phyloP scores from a whole-genome alignment of 2,797 vertebrate genomes.

The Chaenodraco wilsoni region DNA sequence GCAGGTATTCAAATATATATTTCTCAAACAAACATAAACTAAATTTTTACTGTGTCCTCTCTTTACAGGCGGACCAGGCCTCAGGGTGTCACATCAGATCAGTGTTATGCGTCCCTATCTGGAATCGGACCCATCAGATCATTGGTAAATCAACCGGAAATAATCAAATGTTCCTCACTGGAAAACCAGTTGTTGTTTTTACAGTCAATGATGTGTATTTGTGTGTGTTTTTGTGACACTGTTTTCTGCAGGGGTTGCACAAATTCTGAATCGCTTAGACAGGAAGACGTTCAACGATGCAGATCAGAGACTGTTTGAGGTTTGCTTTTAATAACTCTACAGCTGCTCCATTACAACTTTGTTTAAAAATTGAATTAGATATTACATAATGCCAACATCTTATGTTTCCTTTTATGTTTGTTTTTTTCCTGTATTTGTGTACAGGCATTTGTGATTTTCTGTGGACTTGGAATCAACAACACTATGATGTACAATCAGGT shows the following conservation, averaged over 20 bases:
- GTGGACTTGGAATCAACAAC: slow-evolving; percentile 88
- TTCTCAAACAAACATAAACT: background rate
- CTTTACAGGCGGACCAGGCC: slow-evolving; percentile 82
- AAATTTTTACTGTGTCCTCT: slow-evolving; percentile 4
- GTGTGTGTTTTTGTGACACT: slow-evolving; percentile 2
- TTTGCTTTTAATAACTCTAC: slow-evolving; percentile 28
- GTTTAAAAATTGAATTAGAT: background rate
- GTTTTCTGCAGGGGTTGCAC: slow-evolving; percentile 82
- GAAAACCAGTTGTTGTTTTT: slow-evolving; percentile 2
- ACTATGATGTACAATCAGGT: slow-evolving; percentile 90
- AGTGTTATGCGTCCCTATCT: slow-evolving; percentile 87
- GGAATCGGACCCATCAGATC: slow-evolving; percentile 88
- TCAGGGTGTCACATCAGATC: slow-evolving; percentile 87
- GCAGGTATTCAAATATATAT: background rate
- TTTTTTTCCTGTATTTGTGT: background rate
- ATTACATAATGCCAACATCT: background rate
- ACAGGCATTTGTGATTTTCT: slow-evolving; percentile 88
- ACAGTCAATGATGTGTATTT: background rate
- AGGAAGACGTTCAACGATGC: slow-evolving; percentile 87
- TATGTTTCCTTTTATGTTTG: background rate
- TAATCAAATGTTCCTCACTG: slow-evolving; percentile 7
- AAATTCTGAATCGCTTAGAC: slow-evolving; percentile 86
- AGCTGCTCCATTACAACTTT: background rate
- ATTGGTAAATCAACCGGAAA: slow-evolving; percentile 77
- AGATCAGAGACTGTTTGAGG: slow-evolving; percentile 88